Base-by-base conservation (phyloP, 2,888 invertebrate species). In the Andrena haemorrhoa region DNA sequence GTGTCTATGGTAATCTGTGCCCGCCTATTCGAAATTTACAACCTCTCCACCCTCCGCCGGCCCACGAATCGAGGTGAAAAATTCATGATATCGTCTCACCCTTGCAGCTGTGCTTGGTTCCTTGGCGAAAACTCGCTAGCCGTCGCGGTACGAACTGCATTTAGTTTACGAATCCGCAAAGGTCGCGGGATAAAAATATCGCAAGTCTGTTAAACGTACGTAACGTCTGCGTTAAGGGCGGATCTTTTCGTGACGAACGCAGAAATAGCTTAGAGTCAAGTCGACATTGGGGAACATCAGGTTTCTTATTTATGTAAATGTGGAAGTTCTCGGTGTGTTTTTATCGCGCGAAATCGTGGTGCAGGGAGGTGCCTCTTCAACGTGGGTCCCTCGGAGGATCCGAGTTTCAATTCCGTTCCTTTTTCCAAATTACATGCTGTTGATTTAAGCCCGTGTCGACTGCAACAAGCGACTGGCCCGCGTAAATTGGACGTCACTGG, bases 1-100 rank as follows among this genome's bases (percentile, higher is more conserved):
- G 86, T 92, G 92, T 92, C 92, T 92, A 92, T 92, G 92, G 92
- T 92, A 92, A 92, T 92, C 91, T 86, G 89, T 88, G 85, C 84
- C 88, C 86, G 82, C 87, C 89, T 90, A 89, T 89, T 87, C 85
- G 78, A 86, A 86, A 90, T 90, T 91, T 90, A 88, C 89, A 83
- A 82, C 78, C 61, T 51, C 71, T 31, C 53, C 81, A 83, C 84
- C 84, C 85, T 88, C 85, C 41, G 12, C 41, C 12, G 41, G 16
- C 41, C 41, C 16, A 16, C 41, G 72, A 85, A 83, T 79, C 80
- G 56, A 31, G 26, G 12, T 31, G 58, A 72, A 72, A 80, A 61
- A 71, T 8, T 60, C 69, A 76, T 31, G 23, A 20, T 10, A 51
- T 20, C 6, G 35, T 33, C 47, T 10, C 35, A 1, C 33, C 20